Evolutionary conservation across 2,797 vertebrate genomes (phyloP), one percentile per base, ranked within the genome.

Genomic region (Scleropages formosus): DNA sequence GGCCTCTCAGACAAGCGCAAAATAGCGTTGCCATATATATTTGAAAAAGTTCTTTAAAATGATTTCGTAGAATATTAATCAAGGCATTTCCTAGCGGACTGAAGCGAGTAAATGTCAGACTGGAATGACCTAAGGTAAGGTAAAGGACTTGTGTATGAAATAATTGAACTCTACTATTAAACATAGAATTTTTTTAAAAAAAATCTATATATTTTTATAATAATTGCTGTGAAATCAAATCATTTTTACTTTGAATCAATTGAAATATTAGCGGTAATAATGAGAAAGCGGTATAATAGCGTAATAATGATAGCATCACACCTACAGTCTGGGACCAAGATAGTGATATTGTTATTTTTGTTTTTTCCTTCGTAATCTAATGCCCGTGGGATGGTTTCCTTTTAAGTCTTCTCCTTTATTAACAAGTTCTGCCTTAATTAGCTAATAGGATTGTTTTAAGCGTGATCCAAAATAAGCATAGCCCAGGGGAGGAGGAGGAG

Each of bases 381-480:
- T 83, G 84, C 85, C 79, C 4, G 71, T 22, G 86, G 84, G 85
- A 82, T 68, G 49, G 16, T 80, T 82, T 79, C 79, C 85, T 80
- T 78, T 44, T 79, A 64, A 71, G 74, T 62, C 47, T 20, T 67
- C 51, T 71, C 31, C 82, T 85, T 86, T 83, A 89, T 88, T 87
- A 87, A 87, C 78, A 77, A 82, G 78, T 85, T 84, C 75, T 80
- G 82, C 83, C 86, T 89, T 90, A 88, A 91, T 91, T 89, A 91
- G 85, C 89, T 87, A 90, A 90, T 87, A 81, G 85, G 86, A 89
- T 88, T 88, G 88, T 90, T 88, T 91, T 89, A 90, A 87, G 85
- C 83, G 80, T 85, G 85, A 89, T 87, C 87, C 82, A 86, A 86
- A 86, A 87, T 87, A 87, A 86, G 84, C 88, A 84, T 79, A 80